A percentile compares a stretch with the other conserved stretches of the same genome.
Conservation (phyloP, 2,113 vertebrate species). For the Epinephelus fuscoguttatus region DNA sequence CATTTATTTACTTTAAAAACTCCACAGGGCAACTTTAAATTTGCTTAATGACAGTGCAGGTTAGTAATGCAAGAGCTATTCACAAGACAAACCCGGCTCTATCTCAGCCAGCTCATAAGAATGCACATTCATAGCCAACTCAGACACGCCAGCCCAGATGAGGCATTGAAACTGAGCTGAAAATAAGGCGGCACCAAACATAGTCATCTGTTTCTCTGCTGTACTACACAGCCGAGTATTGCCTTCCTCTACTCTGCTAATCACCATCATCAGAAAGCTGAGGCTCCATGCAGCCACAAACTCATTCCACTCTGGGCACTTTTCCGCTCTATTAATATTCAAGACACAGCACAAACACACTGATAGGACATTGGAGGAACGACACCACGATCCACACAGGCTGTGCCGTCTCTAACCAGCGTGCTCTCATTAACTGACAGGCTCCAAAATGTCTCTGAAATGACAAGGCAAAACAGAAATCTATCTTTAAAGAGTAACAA, state of each 20-base stretch:
- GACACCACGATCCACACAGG: conserved; percentile 5
- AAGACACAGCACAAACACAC: conserved; percentile 29
- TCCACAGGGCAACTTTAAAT: not conserved
- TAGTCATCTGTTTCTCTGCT: conserved; percentile 27
- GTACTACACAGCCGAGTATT: conserved; percentile 16
- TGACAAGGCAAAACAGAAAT: not conserved
- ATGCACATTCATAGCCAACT: not conserved
- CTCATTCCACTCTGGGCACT: conserved; percentile 58
- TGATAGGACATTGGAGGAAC: conserved; percentile 30
- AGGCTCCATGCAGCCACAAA: conserved; percentile 40
- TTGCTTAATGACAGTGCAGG: not conserved
- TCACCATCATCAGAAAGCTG: conserved; percentile 54
- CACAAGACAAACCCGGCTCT: not conserved
- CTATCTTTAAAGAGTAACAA: not conserved
- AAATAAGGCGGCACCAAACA: conserved; percentile 28
- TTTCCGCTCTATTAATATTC: conserved; percentile 71
- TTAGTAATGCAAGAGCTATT: not conserved
- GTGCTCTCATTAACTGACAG: conserved; percentile 6
- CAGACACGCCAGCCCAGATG: not conserved
- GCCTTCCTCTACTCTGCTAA: conserved; percentile 38
- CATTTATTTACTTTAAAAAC: not conserved
- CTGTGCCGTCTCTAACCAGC: conserved; percentile 6
- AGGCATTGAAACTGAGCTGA: not conserved
- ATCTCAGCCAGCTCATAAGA: not conserved
- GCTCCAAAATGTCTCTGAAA: not conserved